Evolutionary conservation across 2,888 invertebrate species (phyloP), one percentile per base, ranked within the genome.

Genomic region (Pyrgus malvae): DNA sequence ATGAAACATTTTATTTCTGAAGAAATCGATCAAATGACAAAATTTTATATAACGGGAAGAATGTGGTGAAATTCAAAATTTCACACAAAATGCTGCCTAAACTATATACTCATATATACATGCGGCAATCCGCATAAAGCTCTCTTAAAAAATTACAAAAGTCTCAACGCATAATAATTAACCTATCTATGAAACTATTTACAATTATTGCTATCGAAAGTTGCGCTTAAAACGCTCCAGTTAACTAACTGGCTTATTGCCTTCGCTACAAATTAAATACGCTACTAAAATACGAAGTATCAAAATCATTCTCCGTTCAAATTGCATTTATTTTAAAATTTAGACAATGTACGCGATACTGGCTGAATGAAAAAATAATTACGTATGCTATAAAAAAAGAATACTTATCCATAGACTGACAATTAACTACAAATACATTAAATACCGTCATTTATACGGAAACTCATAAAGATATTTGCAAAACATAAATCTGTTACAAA

Each of bases 151-250:
- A 84, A 87, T 79, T 87, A 86, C 81, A 85, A 84, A 83, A 74
- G 70, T 81, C 69, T 83, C 79, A 87, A 87, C 85, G 74, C 85
- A 84, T 75, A 81, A 82, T 83, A 87, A 85, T 89, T 87, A 87
- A 76, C 78, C 89, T 90, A 89, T 84, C 89, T 89, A 89, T 76
- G 67, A 72, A 69, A 62, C 64, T 89, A 88, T 89, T 66, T 88
- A 90, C 89, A 90, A 72, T 85, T 89, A 90, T 89, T 90, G 88
- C 89, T 89, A 89, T 88, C 74, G 73, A 84, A 79, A 80, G 67
- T 78, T 76, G 89, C 89, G 89, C 86, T 89, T 83, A 77, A 56
- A 87, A 88, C 89, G 88, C 88, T 65, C 77, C 72, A 79, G 73
- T 80, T 74, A 66, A 65, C 60, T 68, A 78, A 80, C 73, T 75